Conservation (phyloP, 2,888 invertebrate genomes). For the Brachylomia viminalis region DNA sequence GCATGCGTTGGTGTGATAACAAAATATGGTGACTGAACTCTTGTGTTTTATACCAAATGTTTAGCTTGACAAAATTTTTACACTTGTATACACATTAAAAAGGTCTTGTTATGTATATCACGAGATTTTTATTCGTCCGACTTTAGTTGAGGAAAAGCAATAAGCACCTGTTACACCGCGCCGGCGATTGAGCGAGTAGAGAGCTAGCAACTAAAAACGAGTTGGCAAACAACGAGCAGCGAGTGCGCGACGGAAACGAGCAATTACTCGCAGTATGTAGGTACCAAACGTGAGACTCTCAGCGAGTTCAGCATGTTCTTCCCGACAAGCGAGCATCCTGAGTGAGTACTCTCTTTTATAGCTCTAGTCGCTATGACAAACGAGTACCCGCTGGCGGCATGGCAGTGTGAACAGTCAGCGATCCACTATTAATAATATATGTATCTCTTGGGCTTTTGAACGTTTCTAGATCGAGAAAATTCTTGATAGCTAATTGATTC, state of each 20-base stretch:
- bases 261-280: neutral
- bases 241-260: neutral
- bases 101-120: neutral
- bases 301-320: neutral
- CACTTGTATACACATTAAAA: neutral
- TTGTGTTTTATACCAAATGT: slow-evolving; percentile 5
- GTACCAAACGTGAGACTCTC: neutral
- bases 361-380: neutral
- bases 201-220: neutral
- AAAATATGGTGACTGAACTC: slow-evolving; percentile 12
- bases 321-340: neutral
- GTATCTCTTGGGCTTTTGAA: neutral
- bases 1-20: slow-evolving; percentile 11
- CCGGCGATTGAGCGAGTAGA: neutral
- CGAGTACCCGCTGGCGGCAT: neutral
- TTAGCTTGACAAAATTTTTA: slow-evolving; percentile 8
- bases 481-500: neutral
- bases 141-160: neutral
- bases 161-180: neutral
- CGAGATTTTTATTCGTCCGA: slow-evolving; percentile 4
- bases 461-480: neutral
- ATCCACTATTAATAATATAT: neutral
- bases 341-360: neutral
- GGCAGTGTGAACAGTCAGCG: neutral
- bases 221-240: neutral